Evolutionary conservation across 2,888 invertebrate species (phyloP), one percentile per base, ranked within the genome.

Genomic region (Lysandra coridon): DNA sequence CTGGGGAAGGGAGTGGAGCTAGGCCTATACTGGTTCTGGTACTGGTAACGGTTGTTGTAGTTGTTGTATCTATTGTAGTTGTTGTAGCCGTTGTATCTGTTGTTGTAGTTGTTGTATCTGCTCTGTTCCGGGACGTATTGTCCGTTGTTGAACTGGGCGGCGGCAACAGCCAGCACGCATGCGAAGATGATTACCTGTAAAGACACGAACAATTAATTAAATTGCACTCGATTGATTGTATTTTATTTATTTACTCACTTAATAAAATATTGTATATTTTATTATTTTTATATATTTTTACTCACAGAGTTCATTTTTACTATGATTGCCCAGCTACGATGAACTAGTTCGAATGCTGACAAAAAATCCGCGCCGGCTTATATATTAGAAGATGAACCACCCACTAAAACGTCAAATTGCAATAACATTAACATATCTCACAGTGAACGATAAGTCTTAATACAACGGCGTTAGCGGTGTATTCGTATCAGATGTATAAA

Each of bases 321-420:
- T 82, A 82, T 82, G 82, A 83, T 84, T 86, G 88, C 81, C 88
- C 89, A 88, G 90, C 90, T 88, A 86, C 87, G 89, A 82, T 91
- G 90, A 88, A 90, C 92, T 93, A 93, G 89, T 90, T 92, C 84
- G 92, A 92, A 90, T 93, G 93, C 85, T 85, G 87, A 83, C 87
- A 86, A 91, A 92, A 89, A 92, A 92, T 89, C 87, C 84, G 89
- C 88, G 89, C 90, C 84, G 85, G 90, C 92, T 91, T 93, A 88
- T 93, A 92, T 92, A 93, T 91, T 83, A 82, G 84, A 85, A 86
- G 85, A 85, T 86, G 90, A 89, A 86, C 92, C 92, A 91, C 92
- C 92, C 90, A 92, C 92, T 90, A 87, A 84, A 85, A 83, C 86
- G 84, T 82, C 83, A 85, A 90, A 88, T 86, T 92, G 90, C 90